Base-by-base conservation (phyloP, 1,140 invertebrate genomes). In the Antheraea pernyi region DNA sequence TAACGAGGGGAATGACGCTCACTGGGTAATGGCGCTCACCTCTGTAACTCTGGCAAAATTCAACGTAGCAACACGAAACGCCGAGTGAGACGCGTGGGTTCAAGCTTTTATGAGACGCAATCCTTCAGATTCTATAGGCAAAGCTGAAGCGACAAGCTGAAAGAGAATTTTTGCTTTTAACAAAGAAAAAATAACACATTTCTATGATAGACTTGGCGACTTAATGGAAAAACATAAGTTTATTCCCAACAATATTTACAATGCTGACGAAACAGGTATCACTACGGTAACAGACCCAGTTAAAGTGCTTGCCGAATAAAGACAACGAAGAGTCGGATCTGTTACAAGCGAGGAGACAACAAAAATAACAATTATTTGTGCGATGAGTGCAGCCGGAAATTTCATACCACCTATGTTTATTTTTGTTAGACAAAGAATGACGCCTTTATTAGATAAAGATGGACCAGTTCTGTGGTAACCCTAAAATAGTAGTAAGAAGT, bases 361-460 rank as follows among this genome's bases (percentile, higher is more conserved):
- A 80, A n/a, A n/a, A n/a, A n/a, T 84, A 84, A 30, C 79, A 10
- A 64, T 81, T 19, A 46, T 80, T 11, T 79, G 72, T 75, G 73
- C 79, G 42, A 80, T 83, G 78, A 90, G 75, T 76, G 68, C 75
- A 61, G 85, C 83, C 0, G 71, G 70, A 9, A 89, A 73, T 91
- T 48, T 30, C 22, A 30, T 30, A 30, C 83, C 89, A 48, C 90
- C 89, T 0, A 83, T 91, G 82, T 86, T 92, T 78, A 91, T 91
- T 65, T 91, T 79, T 71, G 77, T 78, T 61, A 36, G 83, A 61
- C 71, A 80, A 65, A 79, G 78, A 36, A 69, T 80, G 72, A 80
- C 70, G 69, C 76, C 79, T 3, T 59, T 66, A 19, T 76, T 91
- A 62, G 73, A 80, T 68, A 82, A 71, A 60, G 81, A 79, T 67